Conservation (phyloP, 2,113 vertebrate genomes). For the Puntigrus tetrazona region DNA sequence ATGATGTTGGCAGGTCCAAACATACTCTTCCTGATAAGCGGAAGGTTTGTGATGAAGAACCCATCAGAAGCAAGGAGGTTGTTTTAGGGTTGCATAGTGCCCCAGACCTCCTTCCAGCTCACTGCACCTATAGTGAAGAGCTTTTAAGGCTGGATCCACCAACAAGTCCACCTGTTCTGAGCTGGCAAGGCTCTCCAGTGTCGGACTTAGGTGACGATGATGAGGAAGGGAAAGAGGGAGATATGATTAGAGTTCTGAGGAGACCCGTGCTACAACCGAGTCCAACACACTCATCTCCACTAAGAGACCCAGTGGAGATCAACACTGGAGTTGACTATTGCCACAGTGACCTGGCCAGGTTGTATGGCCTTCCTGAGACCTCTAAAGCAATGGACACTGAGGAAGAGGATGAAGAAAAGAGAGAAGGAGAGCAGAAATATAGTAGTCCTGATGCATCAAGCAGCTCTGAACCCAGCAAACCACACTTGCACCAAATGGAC, state of each 20-base stretch:
- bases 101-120: slow-evolving; percentile 71
- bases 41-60: slow-evolving; percentile 59
- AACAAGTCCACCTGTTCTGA: slow-evolving; percentile 78
- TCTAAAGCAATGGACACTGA: slow-evolving; percentile 42
- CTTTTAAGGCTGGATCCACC: slow-evolving; percentile 69
- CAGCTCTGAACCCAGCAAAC: slow-evolving; percentile 52
- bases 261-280: slow-evolving; percentile 76
- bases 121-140: slow-evolving; percentile 64
- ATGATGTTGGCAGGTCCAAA: slow-evolving; percentile 62
- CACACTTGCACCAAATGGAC: slow-evolving; percentile 68
- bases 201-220: slow-evolving; percentile 71
- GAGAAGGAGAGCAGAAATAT: slow-evolving; percentile 51
- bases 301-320: slow-evolving; percentile 54
- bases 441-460: slow-evolving; percentile 46
- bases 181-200: slow-evolving; percentile 79
- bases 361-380: slow-evolving; percentile 47
- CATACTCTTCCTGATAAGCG: slow-evolving; percentile 64
- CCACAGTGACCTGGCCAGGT: slow-evolving; percentile 48
- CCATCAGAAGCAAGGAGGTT: slow-evolving; percentile 65
- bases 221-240: slow-evolving; percentile 67
- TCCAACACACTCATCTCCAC: slow-evolving; percentile 68
- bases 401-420: slow-evolving; percentile 57
- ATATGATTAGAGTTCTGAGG: slow-evolving; percentile 64
- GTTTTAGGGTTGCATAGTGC: slow-evolving; percentile 66
- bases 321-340: slow-evolving; percentile 40